Percentiles rank a stretch among this genome's conserved stretches.
Evolutionary conservation across 2,113 vertebrate genomes (phyloP).

Genomic region (Butorides virescens): DNA sequence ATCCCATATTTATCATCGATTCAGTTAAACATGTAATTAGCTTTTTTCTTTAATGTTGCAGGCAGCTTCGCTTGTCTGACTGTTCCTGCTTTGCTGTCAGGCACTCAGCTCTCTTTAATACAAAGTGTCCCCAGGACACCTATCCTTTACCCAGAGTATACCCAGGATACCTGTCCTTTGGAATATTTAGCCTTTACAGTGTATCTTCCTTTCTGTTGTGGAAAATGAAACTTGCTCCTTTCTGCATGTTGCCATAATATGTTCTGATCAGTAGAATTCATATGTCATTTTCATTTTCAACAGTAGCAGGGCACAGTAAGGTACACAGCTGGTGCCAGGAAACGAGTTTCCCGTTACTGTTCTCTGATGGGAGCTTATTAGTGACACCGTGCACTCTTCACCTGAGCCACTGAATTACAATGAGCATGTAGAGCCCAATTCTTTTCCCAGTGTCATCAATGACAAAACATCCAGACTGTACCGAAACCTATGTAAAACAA

Average conservation of each 20-base stretch:
- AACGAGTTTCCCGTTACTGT: neutral
- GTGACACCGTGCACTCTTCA: neutral
- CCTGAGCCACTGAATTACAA: neutral
- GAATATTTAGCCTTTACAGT: conserved; percentile 5
- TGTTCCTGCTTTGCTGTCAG: neutral
- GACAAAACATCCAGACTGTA: neutral
- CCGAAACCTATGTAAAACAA: neutral
- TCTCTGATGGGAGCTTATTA: conserved; percentile 27
- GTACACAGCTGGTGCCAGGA: neutral
- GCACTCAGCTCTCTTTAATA: neutral
- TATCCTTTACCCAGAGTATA: conserved; percentile 21
- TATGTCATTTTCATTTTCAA: conserved; percentile 31
- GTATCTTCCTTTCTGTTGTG: neutral
- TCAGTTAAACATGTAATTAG: conserved; percentile 5
- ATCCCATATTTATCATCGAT: neutral
- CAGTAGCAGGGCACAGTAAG: neutral
- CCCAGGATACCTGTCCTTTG: conserved; percentile 33
- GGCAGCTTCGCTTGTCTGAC: neutral
- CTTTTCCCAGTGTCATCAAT: neutral
- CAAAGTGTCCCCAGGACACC: neutral
- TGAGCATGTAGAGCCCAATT: neutral
- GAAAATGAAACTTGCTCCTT: conserved; percentile 28
- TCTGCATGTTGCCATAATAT: neutral
- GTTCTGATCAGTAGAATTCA: conserved; percentile 28
- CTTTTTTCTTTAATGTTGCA: neutral